Evolutionary conservation across 2,113 vertebrate species (phyloP).

Genomic region (Climacteris rufus): DNA sequence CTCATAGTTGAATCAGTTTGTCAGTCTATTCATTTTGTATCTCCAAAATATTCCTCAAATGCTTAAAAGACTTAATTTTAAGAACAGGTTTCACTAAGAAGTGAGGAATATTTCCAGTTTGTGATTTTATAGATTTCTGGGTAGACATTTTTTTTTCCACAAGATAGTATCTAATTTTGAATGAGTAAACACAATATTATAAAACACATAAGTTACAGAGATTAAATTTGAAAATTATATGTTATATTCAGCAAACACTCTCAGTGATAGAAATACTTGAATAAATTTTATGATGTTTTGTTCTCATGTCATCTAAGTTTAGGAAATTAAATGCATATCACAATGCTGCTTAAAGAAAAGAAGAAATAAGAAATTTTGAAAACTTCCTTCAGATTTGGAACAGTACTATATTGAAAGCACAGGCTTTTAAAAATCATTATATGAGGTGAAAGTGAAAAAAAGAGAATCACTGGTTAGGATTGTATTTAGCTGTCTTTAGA

Average conservation of each 20-base stretch:
- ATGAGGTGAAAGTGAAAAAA: not conserved
- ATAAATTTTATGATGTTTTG: constrained; percentile 30
- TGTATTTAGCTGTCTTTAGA: not conserved
- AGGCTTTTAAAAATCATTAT: not conserved
- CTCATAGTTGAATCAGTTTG: not conserved
- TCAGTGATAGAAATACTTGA: constrained; percentile 9
- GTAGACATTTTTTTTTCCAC: not conserved
- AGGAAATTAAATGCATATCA: constrained; percentile 39
- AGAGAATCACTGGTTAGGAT: not conserved
- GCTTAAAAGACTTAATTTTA: not conserved
- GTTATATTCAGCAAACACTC: not conserved
- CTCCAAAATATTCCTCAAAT: not conserved
- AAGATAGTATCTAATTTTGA: constrained; percentile 36
- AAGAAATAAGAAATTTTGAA: not conserved
- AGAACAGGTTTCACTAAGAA: not conserved
- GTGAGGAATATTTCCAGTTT: not conserved
- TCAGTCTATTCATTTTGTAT: not conserved
- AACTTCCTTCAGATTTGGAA: not conserved
- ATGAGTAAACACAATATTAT: constrained; percentile 18
- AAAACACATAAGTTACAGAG: not conserved
- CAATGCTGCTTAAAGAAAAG: not conserved
- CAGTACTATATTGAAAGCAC: constrained; percentile 24
- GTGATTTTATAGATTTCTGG: not conserved
- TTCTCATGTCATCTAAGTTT: constrained; percentile 17
- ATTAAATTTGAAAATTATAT: constrained; percentile 46